These are phyloP conservation scores for Periophthalmus modestus DNA, from an alignment of 2,113 vertebrate species.

Conservation along the genomic window DNA sequence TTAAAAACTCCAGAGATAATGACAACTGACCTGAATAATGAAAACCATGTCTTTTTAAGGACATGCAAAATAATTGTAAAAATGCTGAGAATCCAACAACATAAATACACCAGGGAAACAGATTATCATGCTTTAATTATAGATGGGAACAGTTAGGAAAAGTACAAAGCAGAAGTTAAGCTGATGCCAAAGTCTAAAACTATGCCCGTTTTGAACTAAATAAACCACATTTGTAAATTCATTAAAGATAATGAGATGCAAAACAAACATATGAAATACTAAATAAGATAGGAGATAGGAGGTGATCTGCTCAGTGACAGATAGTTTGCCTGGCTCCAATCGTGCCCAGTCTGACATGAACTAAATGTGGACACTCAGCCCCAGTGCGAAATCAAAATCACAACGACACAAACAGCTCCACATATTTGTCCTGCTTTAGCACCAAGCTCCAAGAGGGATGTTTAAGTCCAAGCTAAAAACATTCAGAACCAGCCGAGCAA, in stretches of 20 bases:
- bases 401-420: constrained; percentile 28
- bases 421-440: constrained; percentile 69
- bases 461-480: constrained; percentile 74
- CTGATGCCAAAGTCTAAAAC: constrained; percentile 3
- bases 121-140: constrained; percentile 4
- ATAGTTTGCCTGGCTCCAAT: constrained; percentile 30
- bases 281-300: constrained; percentile 6
- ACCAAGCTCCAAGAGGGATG: constrained; percentile 62
- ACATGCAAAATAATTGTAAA: constrained; percentile 21
- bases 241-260: constrained; percentile 3
- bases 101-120: background rate
- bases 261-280: constrained; percentile 1
- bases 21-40: constrained; percentile 59
- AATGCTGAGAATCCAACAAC: constrained; percentile 1
- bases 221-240: constrained; percentile 2
- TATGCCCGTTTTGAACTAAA: background rate
- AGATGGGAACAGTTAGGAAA: constrained; percentile 17
- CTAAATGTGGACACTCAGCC: constrained; percentile 23
- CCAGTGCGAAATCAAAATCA: constrained; percentile 26
- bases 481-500: constrained; percentile 76
- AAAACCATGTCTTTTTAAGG: constrained; percentile 42
- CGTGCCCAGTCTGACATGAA: constrained; percentile 35
- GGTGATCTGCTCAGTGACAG: constrained; percentile 15
- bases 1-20: constrained; percentile 64
- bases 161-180: constrained; percentile 64